phyloP scores from a whole-genome alignment of 35 echinoderm and acorn worm species.

The Anneissia japonica region DNA sequence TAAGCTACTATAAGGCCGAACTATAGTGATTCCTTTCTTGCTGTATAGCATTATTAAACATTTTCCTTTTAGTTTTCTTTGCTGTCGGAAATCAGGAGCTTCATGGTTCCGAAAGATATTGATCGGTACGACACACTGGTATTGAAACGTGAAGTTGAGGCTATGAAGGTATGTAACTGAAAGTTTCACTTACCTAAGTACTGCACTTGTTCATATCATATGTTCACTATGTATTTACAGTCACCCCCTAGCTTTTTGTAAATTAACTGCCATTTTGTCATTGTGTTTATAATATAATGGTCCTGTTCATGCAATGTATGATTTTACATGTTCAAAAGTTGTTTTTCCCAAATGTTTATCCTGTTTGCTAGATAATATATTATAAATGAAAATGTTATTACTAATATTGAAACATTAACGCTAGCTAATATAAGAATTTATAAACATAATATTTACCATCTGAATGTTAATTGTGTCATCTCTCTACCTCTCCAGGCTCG shows the following conservation, averaged over 20 bases:
- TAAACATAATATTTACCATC: too few relatives aligned
- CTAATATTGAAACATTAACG: too few relatives aligned
- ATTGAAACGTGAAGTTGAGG: conserved; percentile 83
- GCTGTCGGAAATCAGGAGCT: conserved; percentile 75
- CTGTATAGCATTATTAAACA: not conserved
- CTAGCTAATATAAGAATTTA: too few relatives aligned
- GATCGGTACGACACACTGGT: conserved; percentile 87
- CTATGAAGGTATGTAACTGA: conserved; percentile 65
- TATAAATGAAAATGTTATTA: too few relatives aligned
- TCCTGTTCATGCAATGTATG: too few relatives aligned
- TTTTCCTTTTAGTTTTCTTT: conserved; percentile 81
- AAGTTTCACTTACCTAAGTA: not conserved
- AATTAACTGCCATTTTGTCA: not conserved
- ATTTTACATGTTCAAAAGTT: too few relatives aligned
- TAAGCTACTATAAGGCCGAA: not conserved
- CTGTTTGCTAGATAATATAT: too few relatives aligned
- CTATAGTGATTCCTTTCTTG: not conserved
- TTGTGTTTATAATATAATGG: too few relatives aligned
- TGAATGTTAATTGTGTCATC: too few relatives aligned
- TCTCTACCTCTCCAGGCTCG: conserved; percentile 59
- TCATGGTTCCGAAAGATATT: conserved; percentile 76
- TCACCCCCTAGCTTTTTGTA: not conserved
- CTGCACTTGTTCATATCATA: not conserved
- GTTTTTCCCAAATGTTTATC: too few relatives aligned
- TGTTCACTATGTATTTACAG: not conserved